Base-by-base conservation (phyloP, 2,113 vertebrate genomes). In the Pygoscelis antarcticus region DNA sequence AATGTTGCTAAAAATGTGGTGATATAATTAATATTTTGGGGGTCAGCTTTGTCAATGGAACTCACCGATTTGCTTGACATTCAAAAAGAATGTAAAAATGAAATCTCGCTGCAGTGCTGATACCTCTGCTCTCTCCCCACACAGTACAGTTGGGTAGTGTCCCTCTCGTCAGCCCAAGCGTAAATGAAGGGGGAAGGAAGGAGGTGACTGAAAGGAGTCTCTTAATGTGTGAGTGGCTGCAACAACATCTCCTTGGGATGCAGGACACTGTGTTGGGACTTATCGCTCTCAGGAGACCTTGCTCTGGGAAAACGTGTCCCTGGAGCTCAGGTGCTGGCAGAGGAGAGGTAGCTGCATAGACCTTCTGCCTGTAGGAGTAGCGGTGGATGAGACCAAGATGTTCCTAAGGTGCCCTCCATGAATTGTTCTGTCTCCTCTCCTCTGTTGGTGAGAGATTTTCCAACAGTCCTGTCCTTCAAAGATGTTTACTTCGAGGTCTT, bases 261-360 rank as follows among this genome's bases (percentile, higher is more conserved):
- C 19, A 54, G 87, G 65, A 27, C 20, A 5, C 23, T 30, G 10
- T 11, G 4, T 13, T 52, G 60, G 44, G 20, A 61, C 16, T 74
- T 30, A 7, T 2, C 0, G 0, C 23, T 26, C 20, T 76, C 42
- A 36, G 65, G 13, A 87, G 47, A 34, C 25, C 6, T 58, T 78
- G 30, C 32, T 66, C 16, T 85, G 30, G 49, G 26, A 72, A 4
- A 3, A 12, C 0, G 0, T 2, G 1, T 74, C 62, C 17, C n/a
- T 72, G 78, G 30, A 78, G 72, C 81, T 91, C 61, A n/a, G 72
- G 42, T 58, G 16, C 32, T 89, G 46, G 75, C 60, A 74, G 72
- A 54, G 68, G 42, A 76, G 15, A 17, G 25, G n/a, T 7, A 14
- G n/a, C 7, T 29, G 58, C 5, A 3, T 18, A 49, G 49, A 70